Evolutionary conservation across 2,888 invertebrate species (phyloP), one percentile per base, ranked within the genome.

Genomic region (Podotricha telesiphe): DNA sequence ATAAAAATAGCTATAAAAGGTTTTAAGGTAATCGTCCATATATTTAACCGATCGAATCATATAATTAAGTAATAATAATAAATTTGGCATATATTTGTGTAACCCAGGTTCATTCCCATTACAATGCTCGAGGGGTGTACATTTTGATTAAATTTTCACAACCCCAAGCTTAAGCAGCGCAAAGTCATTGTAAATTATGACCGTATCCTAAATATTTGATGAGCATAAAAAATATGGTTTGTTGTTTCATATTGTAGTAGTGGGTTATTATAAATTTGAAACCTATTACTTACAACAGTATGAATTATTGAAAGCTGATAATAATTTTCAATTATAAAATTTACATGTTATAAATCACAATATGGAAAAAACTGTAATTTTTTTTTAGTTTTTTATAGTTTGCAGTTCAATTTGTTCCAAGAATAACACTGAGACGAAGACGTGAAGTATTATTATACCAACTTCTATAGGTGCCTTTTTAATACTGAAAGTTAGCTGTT

Each of bases 91-190:
- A 59, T 45, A 59, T 59, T 59, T 28, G 45, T 22, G 28, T 45
- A 45, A 61, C 68, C 76, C 78, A 77, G 79, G 79, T 77, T 77
- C 75, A 84, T 81, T 81, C 86, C 22, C 77, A 82, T 87, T 85
- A 85, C 80, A 81, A 89, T 87, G 83, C 88, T 78, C 88, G 79
- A 86, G 86, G 89, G 84, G 81, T 81, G 80, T 80, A 87, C 84
- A 89, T 91, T 89, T 91, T 90, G 91, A 91, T 91, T 91, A 90
- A 89, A 90, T 88, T 90, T 91, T 89, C 88, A 90, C 86, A 87
- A 86, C 84, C 82, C 80, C 80, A 78, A 81, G 86, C 83, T 85
- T 85, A 87, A 85, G 80, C 82, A 82, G 79, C 80, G 79, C 82
- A 76, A 82, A 81, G 81, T 86, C 82, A 86, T 85, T 88, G 84